A percentile compares a stretch with the other conserved stretches of the same genome.
phyloP scores from a whole-genome alignment of 92 coral and sea anemone genomes.

The Anthopleura xanthogrammica region DNA sequence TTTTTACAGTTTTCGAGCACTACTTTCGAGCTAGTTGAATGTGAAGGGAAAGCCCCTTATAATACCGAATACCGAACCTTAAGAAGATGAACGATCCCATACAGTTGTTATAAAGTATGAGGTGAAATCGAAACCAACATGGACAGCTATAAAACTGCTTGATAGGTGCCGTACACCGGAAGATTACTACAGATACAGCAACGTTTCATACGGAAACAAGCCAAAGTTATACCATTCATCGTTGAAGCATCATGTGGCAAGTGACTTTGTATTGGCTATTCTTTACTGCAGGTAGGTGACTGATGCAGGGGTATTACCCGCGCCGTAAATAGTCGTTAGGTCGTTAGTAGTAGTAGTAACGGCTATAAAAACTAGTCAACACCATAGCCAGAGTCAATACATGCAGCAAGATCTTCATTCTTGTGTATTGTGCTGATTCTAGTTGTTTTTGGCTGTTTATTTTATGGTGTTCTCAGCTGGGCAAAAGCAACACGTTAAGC shows the following conservation, averaged over 20 bases:
- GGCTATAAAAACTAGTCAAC: too few species aligned
- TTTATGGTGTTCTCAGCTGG: too few species aligned
- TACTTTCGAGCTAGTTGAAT: neutral
- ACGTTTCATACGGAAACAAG: constrained; percentile 7
- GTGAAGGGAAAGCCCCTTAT: neutral
- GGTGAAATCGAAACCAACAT: neutral
- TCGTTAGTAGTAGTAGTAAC: too few species aligned
- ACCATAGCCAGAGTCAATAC: too few species aligned
- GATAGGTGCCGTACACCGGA: neutral
- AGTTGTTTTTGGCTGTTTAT: too few species aligned
- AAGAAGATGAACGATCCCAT: too few species aligned
- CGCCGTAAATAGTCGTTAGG: too few species aligned
- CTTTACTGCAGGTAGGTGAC: neutral
- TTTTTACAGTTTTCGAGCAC: neutral
- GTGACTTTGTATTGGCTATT: neutral
- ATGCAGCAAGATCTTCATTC: too few species aligned
- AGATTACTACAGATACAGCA: neutral
- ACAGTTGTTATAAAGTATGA: neutral
- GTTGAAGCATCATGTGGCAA: neutral
- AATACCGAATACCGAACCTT: too few species aligned
- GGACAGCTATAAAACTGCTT: neutral
- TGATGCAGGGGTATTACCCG: neutral
- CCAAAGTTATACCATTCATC: neutral
- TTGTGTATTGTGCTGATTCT: too few species aligned
- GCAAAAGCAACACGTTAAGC: too few species aligned